Conservation (phyloP, 1,140 invertebrate genomes). For the Xylocopa sonorina region DNA sequence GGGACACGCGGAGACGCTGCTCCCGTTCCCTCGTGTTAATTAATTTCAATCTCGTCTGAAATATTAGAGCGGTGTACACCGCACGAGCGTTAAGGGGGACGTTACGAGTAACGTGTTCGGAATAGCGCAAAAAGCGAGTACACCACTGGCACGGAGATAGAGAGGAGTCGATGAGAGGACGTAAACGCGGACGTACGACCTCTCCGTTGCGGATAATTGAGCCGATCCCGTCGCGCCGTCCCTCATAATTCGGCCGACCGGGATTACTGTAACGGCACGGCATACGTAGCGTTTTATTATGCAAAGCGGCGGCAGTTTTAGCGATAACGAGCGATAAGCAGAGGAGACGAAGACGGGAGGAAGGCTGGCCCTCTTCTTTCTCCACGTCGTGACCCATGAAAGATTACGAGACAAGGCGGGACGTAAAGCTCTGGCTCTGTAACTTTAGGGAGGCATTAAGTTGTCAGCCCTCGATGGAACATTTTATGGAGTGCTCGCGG, state of each 20-base stretch:
- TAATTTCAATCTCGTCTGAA: too few species aligned
- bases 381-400: conserved; percentile 39
- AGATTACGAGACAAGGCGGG: conserved; percentile 44
- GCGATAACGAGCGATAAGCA: conserved; percentile 62
- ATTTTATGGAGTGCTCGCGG: conserved; percentile 1
- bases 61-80: too few species aligned
- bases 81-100: too few species aligned
- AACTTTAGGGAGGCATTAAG: conserved; percentile 46
- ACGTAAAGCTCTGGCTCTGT: conserved; percentile 29
- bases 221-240: conserved; percentile 39
- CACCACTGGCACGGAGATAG: not conserved
- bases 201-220: conserved; percentile 49
- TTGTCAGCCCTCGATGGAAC: conserved; percentile 6
- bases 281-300: conserved; percentile 62
- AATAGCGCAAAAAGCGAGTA: conserved; percentile 10
- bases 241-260: conserved; percentile 53
- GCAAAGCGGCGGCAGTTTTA: conserved; percentile 52
- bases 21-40: too few species aligned
- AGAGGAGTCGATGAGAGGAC: conserved; percentile 17
- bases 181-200: conserved; percentile 27
- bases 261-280: conserved; percentile 44
- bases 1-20: too few species aligned
- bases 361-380: conserved; percentile 40
- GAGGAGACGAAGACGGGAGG: conserved; percentile 40
- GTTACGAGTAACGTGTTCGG: not conserved